phyloP scores from a whole-genome alignment of 2,797 vertebrate species.

The Anguilla pacifica region DNA sequence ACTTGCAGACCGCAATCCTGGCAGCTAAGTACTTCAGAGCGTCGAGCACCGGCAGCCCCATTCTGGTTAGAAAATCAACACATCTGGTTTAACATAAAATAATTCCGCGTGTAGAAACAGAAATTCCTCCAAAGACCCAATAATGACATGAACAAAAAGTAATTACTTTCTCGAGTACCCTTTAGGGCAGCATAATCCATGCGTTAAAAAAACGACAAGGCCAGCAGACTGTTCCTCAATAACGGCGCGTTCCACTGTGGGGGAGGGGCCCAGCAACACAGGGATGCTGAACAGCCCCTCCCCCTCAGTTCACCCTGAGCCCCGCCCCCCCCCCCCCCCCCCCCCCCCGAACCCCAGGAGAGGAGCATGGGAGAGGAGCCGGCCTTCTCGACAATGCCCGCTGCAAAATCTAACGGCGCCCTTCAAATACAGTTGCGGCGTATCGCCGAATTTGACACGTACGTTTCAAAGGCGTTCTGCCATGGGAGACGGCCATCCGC shows the following conservation, averaged over 20 bases:
- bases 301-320: background rate
- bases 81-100: background rate
- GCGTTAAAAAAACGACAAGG: background rate
- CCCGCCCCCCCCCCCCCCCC: no score
- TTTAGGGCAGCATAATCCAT: background rate
- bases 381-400: background rate
- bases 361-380: background rate
- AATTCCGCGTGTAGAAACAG: background rate
- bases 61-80: background rate
- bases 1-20: background rate
- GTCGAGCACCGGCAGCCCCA: background rate
- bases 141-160: background rate
- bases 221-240: background rate
- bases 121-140: background rate
- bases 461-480: background rate
- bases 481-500: background rate
- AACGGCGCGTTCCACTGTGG: background rate
- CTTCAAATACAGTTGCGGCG: background rate
- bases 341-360: background rate
- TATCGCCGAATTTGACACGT: background rate
- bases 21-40: background rate
- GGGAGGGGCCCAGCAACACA: background rate
- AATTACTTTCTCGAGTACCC: conserved; percentile 2
- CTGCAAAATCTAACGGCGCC: background rate
- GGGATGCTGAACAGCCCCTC: background rate